Conservation (phyloP, 2,113 vertebrate genomes). For the Crypturellus undulatus region DNA sequence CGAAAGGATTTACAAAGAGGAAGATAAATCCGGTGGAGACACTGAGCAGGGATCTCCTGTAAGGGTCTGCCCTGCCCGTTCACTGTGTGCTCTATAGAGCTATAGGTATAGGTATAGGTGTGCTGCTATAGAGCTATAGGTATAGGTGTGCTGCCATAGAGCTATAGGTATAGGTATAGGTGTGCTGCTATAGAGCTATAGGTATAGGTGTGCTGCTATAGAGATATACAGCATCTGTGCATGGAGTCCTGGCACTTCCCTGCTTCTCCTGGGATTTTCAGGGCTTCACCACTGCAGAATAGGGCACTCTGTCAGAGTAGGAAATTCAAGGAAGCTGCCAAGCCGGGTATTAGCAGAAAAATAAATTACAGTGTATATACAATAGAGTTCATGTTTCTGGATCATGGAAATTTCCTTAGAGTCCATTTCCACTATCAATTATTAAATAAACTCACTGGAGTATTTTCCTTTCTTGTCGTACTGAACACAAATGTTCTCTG, state of each 20-base stretch:
- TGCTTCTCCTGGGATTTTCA: not conserved
- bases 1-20: not conserved
- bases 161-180: too few species aligned
- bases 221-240: not conserved
- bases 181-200: too few species aligned
- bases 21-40: not conserved
- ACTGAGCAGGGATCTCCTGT: not conserved
- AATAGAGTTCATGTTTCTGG: constrained; percentile 84
- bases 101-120: too few species aligned
- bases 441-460: constrained; percentile 86
- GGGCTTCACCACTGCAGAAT: not conserved
- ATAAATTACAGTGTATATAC: constrained; percentile 65
- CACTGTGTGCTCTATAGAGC: too few species aligned
- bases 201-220: not conserved
- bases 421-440: constrained; percentile 93
- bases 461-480: constrained; percentile 65
- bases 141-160: too few species aligned
- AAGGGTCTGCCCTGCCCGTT: not conserved
- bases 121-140: too few species aligned
- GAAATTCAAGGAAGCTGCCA: constrained; percentile 53
- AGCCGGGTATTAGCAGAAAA: constrained; percentile 53
- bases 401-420: constrained; percentile 94
- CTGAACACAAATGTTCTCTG: constrained; percentile 60
- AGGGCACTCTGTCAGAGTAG: not conserved
- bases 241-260: not conserved